Base-by-base conservation (phyloP, 2,797 vertebrate genomes). In the Acipenser transmontanus region DNA sequence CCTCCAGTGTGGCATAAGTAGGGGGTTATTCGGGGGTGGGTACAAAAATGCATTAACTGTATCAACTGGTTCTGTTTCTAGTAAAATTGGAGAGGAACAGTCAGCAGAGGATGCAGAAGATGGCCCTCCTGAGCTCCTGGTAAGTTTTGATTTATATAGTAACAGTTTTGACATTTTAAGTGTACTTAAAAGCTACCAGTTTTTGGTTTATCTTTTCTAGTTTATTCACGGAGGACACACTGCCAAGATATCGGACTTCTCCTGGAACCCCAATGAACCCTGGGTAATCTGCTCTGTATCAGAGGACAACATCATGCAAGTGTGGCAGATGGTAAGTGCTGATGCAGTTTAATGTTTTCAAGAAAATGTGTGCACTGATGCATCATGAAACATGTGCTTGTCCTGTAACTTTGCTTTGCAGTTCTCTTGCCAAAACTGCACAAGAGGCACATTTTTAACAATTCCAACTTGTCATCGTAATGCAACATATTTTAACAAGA, bases 31-130 rank as follows among this genome's bases (percentile, higher is more conserved):
- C 34, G 34, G 34, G 34, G 34, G 34, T 34, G 34, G 34, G 4
- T 34, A 34, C 34, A 34, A 34, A 34, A 34, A 34, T 1, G 4
- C 34, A 34, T 34, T 34, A 34, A 34, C 34, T 34, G 34, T 34
- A 34, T 34, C 34, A 34, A 34, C 34, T 34, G 34, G 9, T 59
- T 56, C 66, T 0, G 8, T 65, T 77, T 82, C 1, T 72, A 98
- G 95, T 87, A 98, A 96, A 95, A 95, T 95, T 7, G 95, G 95
- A 76, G 96, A 98, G 81, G 95, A 97, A 70, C 94, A 97, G 69
- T 94, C 93, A 1, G 91, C 93, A 17, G 94, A 96, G 73, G 94
- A 95, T 12, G 94, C 94, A 6, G 93, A 97, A 76, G 95, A 98
- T 6, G 94, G 95, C 0, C 95, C 95, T 61, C 92, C 96, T 13